These are phyloP conservation scores for Lepisosteus oculatus DNA, from an alignment of 2,113 vertebrate genomes.

Conservation along the genomic window DNA sequence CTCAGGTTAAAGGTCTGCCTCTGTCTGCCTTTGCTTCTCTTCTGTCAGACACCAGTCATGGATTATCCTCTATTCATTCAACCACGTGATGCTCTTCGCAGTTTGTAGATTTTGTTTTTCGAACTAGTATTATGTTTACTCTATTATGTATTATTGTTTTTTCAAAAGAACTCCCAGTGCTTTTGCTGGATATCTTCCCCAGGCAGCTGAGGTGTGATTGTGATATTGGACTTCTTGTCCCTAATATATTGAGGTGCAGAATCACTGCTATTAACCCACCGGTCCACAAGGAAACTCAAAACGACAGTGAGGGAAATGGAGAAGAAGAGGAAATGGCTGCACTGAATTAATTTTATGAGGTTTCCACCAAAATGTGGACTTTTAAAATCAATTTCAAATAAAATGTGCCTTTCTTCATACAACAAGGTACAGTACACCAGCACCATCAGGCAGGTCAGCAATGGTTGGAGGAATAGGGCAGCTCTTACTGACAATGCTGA, in stretches of 20 bases:
- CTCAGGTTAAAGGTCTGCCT: constrained; percentile 43
- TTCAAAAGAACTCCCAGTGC: background rate
- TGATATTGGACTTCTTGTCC: constrained; percentile 41
- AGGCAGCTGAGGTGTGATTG: constrained; percentile 42
- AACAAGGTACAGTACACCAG: too few species aligned
- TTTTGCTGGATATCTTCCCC: background rate
- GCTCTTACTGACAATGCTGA: too few species aligned
- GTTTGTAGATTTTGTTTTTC: too few species aligned
- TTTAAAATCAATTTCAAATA: too few species aligned
- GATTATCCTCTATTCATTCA: background rate
- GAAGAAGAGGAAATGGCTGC: too few species aligned
- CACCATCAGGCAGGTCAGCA: too few species aligned
- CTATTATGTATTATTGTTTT: background rate
- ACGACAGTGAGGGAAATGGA: too few species aligned
- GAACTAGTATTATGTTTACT: background rate
- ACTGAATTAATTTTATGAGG: too few species aligned
- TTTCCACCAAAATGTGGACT: too few species aligned
- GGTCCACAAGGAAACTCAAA: too few species aligned
- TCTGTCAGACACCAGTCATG: constrained; percentile 36
- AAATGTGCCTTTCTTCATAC: too few species aligned
- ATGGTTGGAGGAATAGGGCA: too few species aligned
- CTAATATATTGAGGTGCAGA: constrained; percentile 35
- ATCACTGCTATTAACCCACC: background rate
- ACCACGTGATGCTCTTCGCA: constrained; percentile 13
- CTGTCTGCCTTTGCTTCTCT: constrained; percentile 43